Evolutionary conservation across 1,140 invertebrate species (phyloP).

Genomic region (Magallana ariakensis): DNA sequence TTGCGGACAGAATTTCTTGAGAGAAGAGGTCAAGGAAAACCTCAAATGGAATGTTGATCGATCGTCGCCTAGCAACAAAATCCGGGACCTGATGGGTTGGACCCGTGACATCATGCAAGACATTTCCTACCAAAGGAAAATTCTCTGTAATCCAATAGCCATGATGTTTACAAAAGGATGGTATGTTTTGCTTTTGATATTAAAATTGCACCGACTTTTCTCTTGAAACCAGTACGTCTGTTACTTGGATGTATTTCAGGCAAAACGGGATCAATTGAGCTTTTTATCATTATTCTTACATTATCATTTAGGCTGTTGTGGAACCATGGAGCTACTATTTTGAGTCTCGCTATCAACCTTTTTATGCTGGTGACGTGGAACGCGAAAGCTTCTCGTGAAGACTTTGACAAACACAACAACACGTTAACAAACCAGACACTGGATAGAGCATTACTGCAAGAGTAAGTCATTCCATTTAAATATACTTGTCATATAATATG

Average conservation of each 20-base stretch:
- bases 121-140: slow-evolving; percentile 78
- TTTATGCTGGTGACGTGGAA: slow-evolving; percentile 78
- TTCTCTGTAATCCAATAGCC: slow-evolving; percentile 76
- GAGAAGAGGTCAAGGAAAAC: slow-evolving; percentile 79
- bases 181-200: slow-evolving; percentile 56
- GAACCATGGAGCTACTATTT: slow-evolving; percentile 75
- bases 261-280: too few relatives aligned
- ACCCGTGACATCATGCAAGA: slow-evolving; percentile 79
- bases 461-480: not conserved
- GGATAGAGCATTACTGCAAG: not conserved
- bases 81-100: slow-evolving; percentile 78
- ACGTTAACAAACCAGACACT: slow-evolving; percentile 37
- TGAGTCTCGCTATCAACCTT: slow-evolving; percentile 78
- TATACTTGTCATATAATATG: too few relatives aligned
- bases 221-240: not conserved
- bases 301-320: slow-evolving; percentile 73
- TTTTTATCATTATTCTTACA: too few relatives aligned
- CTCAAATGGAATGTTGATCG: slow-evolving; percentile 79
- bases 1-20: slow-evolving; percentile 72
- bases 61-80: slow-evolving; percentile 79
- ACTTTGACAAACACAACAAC: slow-evolving; percentile 50
- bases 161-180: slow-evolving; percentile 78
- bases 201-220: not conserved
- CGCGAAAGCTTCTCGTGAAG: slow-evolving; percentile 72
- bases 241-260: not conserved